Evolutionary conservation across 2,888 invertebrate species (phyloP), one percentile per base, ranked within the genome.

Genomic region (Marronus borbonicus): DNA sequence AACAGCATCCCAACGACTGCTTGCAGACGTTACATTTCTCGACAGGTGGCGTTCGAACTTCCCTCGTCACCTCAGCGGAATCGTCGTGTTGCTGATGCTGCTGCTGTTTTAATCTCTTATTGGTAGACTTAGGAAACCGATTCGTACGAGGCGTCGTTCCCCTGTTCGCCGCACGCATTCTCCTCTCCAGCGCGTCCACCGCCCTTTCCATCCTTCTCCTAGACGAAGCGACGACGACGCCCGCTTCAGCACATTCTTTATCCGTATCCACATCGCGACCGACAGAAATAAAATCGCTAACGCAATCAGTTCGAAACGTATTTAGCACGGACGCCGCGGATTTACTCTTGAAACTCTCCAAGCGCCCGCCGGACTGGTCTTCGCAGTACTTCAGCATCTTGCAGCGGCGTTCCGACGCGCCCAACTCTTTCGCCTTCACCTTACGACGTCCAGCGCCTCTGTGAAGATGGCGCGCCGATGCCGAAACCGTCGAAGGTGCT

Each of bases 111-210:
- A 77, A 20, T 17, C 70, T 49, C 36, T 77, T 77, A 8, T 77
- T 77, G 5, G 77, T 77, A 5, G 52, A 60, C n/a, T 77, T 77
- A 4, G 77, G 77, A 12, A n/a, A 77, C 7, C 77, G 58, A 31
- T 36, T 72, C 36, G 65, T 52, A 8, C 60, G 72, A 12, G 70
- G 69, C 0, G 60, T 24, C 28, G 52, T 62, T 8, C 72, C 72
- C 12, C 17, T 31, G 52, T 31, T 17, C 31, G 31, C 31, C 31
- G 31, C 31, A 14, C 69, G 68, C 44, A 44, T 44, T 8, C 44
- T 44, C 8, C 55, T 17, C 24, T 68, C 68, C 49, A 68, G 10
- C 68, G 24, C 55, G n/a, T 49, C 60, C 14, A 12, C 31, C 10
- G 39, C 28, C 8, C 36, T 55, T 14, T 55, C 76, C 65, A 20